Evolutionary conservation across 2,888 invertebrate genomes (phyloP), one percentile per base, ranked within the genome.

Genomic region (Drosophila vallismaia): DNA sequence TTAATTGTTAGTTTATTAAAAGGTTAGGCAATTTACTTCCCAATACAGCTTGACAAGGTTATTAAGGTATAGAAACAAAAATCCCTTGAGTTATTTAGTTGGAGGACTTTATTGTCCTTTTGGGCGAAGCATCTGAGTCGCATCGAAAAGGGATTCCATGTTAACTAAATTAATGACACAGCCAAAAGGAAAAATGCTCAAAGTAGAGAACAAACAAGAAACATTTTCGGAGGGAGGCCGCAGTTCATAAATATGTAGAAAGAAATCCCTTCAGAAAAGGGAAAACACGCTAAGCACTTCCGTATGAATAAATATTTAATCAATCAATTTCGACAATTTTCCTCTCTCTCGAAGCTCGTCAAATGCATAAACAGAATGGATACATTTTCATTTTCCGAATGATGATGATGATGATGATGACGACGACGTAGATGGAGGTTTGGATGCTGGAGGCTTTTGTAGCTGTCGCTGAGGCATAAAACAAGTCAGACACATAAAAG

Each of bases 401-500:
- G 71, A 75, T 62, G 54, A 67, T 52, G 45, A 68, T 54, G 54
- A 60, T 42, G 59, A 33, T 33, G 51, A 40, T 28, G 38, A 12
- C 9, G 52, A 42, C 36, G 38, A 38, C 12, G 51, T 52, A 5
- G 53, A 51, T 9, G 66, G 31, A 29, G 52, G 45, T 19, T 19
- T 68, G 46, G 42, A 14, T 6, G 42, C 28, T 28, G 24, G 24
- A 50, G 9, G 63, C 66, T 36, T 51, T 63, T 66, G 62, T 26
- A 26, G 56, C 56, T 70, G 52, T 71, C 71, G 70, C 59, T 71
- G 57, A 56, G 74, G 79, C 76, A 79, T 77, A 75, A 79, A 77
- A 79, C 86, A 87, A 88, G 81, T 74, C 79, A 82, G 86, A 85
- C 77, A 82, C 71, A 87, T 82, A 48, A 85, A 88, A 80, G 64